Evolutionary conservation across 2,797 vertebrate genomes (phyloP).

Genomic region (Streptopelia turtur): DNA sequence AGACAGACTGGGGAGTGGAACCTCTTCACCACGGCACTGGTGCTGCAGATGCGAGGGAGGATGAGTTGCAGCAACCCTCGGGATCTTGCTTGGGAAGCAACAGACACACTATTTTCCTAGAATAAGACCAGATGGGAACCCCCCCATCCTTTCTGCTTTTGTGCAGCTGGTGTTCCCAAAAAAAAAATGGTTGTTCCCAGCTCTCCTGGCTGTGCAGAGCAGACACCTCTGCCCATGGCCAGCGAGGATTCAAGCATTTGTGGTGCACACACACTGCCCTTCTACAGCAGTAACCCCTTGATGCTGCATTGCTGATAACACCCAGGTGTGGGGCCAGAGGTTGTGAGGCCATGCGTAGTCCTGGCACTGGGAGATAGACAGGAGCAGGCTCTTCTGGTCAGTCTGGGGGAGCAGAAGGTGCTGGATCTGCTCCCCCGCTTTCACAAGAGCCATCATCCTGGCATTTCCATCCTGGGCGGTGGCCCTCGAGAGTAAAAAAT

Average conservation of each 20-base stretch:
- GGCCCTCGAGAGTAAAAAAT: neutral
- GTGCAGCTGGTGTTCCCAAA: neutral
- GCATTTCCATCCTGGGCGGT: neutral
- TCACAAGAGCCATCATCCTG: neutral
- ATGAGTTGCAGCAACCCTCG: fast-evolving
- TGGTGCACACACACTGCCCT: too few species aligned
- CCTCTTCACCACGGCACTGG: fast-evolving
- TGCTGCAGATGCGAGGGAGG: neutral
- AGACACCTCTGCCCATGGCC: neutral
- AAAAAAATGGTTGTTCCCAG: neutral
- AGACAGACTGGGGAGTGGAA: neutral
- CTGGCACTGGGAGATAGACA: neutral
- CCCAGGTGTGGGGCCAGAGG: fast-evolving
- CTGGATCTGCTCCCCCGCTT: neutral
- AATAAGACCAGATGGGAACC: neutral
- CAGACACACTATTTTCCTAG: neutral
- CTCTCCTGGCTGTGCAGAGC: neutral
- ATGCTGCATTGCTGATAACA: fast-evolving
- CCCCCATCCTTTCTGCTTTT: neutral
- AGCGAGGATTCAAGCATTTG: neutral
- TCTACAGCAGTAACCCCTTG: neutral
- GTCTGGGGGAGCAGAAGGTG: neutral
- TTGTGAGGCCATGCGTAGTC: fast-evolving
- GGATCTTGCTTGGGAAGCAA: neutral
- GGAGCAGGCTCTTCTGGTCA: neutral